Evolutionary conservation across 2,888 invertebrate species (phyloP), one percentile per base, ranked within the genome.

Genomic region (Drosophila atripex): DNA sequence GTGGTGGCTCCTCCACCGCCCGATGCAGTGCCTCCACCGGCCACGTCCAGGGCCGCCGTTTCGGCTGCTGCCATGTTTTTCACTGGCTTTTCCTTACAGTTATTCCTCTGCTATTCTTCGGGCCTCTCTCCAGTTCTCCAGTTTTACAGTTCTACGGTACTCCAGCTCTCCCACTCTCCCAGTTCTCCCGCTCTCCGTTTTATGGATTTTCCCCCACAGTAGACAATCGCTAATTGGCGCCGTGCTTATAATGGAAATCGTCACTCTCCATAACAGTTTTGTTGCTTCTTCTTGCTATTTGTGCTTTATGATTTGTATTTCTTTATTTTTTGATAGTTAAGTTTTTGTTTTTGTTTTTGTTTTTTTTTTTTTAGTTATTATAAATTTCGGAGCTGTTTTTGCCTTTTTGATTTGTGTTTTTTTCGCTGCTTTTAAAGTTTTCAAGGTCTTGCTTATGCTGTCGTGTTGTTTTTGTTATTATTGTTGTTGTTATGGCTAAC

Each of bases 251-350:
- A 78, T 87, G 74, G 65, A 78, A 80, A 74, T 87, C 78, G 76
- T 87, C 88, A 82, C 78, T 84, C 83, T 84, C 84, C 84, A 84
- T 84, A 80, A 86, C 87, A 75, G 83, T 56, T 47, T 65, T 52
- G 68, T 39, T 39, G 7, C 28, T 25, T 23, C n/a, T 59, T 39
- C 1, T 28, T 18, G 25, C 11, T 47, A 21, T 46, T 30, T 30
- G 2, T 28, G 30, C 23, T 60, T 30, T 49, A 6, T n/a, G 35
- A 9, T 16, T 28, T 50, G 11, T 41, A 30, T 30, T n/a, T 50
- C 41, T 23, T 23, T 23, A 23, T 23, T 16, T 58, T 58, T 50
- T 43, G 50, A 51, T 52, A 35, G 35, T 50, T 32, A 41, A 30
- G 28, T 21, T 39, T 38, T 23, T 23, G 3, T 3, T 23, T 23